phyloP scores from a whole-genome alignment of 2,888 invertebrate genomes.

The Papilio elwesi region DNA sequence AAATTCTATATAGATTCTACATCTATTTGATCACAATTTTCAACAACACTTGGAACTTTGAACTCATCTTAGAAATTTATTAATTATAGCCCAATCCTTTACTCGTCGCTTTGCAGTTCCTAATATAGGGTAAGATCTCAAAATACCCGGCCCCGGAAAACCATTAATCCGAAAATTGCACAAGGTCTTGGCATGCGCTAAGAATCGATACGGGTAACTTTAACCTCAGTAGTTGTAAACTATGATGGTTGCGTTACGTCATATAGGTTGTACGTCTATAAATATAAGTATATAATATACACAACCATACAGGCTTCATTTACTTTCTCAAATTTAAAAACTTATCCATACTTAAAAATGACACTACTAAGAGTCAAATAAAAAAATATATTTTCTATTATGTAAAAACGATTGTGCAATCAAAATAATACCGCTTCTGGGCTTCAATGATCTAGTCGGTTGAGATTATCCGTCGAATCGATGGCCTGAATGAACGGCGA shows the following conservation, averaged over 20 bases:
- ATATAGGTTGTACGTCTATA: background rate
- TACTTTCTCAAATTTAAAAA: background rate
- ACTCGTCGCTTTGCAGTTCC: background rate
- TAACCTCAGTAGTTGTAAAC: constrained; percentile 16
- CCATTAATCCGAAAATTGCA: constrained; percentile 12
- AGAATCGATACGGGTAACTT: constrained; percentile 24
- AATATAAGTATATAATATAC: background rate
- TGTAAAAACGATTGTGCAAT: background rate
- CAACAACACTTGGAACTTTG: no score
- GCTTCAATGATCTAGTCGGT: background rate
- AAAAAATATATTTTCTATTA: background rate
- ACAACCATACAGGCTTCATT: background rate
- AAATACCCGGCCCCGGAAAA: constrained; percentile 22
- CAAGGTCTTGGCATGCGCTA: constrained; percentile 24
- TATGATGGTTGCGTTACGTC: background rate
- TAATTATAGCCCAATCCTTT: background rate
- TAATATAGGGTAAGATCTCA: constrained; percentile 16
- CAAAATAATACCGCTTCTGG: background rate
- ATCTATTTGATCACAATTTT: no score
- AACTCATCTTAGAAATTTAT: no score
- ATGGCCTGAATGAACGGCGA: background rate
- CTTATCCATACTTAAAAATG: background rate
- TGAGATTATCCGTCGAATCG: background rate
- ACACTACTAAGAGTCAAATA: background rate
- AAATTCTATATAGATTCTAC: no score